These are phyloP conservation scores for Macrochelys suwanniensis DNA, from an alignment of 2,797 vertebrate species.

Conservation along the genomic window DNA sequence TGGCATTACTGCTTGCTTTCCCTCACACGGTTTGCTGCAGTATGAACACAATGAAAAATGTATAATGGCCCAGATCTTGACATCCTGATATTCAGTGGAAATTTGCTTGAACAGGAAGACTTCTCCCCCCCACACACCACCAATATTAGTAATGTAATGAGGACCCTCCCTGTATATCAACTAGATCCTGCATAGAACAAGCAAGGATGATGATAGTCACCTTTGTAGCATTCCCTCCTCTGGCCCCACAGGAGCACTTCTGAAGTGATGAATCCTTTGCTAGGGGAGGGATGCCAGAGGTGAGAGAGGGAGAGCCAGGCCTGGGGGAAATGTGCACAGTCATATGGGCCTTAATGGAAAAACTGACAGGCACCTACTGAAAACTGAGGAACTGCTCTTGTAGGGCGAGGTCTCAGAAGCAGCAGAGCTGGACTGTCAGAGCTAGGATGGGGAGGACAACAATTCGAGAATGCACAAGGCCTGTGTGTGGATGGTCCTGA, in stretches of 20 bases:
- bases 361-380: not conserved
- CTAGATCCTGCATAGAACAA: not conserved
- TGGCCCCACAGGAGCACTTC: not conserved
- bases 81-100: accelerated
- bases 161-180: accelerated
- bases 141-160: not conserved
- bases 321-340: accelerated
- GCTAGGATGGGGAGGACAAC: not conserved
- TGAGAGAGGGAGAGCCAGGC: accelerated
- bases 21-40: not conserved
- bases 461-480: not conserved
- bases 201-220: no score
- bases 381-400: not conserved
- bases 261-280: accelerated
- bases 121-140: not conserved
- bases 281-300: not conserved
- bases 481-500: not conserved
- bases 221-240: accelerated
- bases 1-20: not conserved
- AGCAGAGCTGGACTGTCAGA: not conserved
- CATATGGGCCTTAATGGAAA: accelerated
- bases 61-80: not conserved
- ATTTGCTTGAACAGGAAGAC: not conserved
- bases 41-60: accelerated
- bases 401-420: not conserved